These are phyloP conservation scores for Miniopterus natalensis DNA, from an alignment of 2,113 vertebrate species.

Conservation along the genomic window DNA sequence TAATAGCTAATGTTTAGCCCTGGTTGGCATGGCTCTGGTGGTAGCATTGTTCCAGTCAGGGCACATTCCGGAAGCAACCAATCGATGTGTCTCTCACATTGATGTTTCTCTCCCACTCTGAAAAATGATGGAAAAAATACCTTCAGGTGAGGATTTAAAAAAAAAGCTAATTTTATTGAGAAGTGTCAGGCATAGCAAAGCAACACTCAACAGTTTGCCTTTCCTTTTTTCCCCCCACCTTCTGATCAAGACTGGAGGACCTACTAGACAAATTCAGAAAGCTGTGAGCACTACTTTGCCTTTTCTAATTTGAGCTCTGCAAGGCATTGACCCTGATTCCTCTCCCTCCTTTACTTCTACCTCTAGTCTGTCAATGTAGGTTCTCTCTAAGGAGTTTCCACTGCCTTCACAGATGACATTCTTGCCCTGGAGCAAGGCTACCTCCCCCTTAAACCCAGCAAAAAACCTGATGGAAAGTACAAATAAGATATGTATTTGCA, in stretches of 20 bases:
- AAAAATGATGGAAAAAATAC: too few species aligned
- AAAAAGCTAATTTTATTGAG: too few species aligned
- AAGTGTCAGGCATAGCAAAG: not conserved
- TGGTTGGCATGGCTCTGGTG: too few species aligned
- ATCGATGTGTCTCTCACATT: too few species aligned
- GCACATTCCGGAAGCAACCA: too few species aligned
- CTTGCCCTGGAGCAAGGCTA: not conserved
- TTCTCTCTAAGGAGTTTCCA: not conserved
- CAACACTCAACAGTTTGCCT: not conserved
- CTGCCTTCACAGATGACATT: not conserved
- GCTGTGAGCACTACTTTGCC: not conserved
- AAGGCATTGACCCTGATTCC: not conserved
- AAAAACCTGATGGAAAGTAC: not conserved
- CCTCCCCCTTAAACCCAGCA: not conserved
- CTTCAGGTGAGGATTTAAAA: too few species aligned
- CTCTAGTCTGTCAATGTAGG: not conserved
- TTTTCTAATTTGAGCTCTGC: not conserved
- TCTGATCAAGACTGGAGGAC: not conserved
- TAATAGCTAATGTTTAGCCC: not conserved
- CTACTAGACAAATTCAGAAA: not conserved
- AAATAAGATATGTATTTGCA: too few species aligned
- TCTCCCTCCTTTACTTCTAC: not conserved
- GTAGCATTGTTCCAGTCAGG: too few species aligned
- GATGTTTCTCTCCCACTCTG: too few species aligned
- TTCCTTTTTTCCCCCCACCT: not conserved